Evolutionary conservation across 1,140 invertebrate species (phyloP).

Genomic region (Drosophila tsacasi): DNA sequence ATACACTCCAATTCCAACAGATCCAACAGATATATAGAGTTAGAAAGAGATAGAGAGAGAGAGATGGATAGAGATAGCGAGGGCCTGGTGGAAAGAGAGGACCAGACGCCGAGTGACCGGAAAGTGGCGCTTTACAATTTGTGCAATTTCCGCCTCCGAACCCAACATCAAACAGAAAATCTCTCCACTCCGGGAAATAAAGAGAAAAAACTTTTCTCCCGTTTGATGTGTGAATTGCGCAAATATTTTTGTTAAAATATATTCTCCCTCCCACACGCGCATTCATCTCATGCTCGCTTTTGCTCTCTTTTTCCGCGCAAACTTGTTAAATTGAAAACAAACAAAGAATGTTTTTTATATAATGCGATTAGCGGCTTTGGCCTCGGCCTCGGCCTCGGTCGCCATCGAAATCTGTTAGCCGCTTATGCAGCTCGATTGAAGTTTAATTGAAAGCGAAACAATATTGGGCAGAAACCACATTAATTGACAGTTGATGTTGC

Average conservation of each 20-base stretch:
- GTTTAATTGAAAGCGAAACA: conserved; percentile 54
- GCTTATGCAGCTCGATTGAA: conserved; percentile 34
- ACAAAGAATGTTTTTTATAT: conserved; percentile 53
- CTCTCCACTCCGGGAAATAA: conserved; percentile 17
- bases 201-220: conserved; percentile 42
- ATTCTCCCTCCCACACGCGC: conserved; percentile 2
- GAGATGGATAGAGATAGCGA: conserved; percentile 3
- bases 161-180: conserved; percentile 80
- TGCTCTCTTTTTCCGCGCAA: conserved; percentile 8
- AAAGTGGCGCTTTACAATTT: conserved; percentile 80
- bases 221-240: conserved; percentile 65
- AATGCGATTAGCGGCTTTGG: conserved; percentile 60
- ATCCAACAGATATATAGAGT: conserved; percentile 9
- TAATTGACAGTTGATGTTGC: conserved; percentile 57
- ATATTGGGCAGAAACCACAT: conserved; percentile 28
- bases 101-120: conserved; percentile 60
- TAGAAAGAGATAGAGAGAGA: conserved; percentile 4
- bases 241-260: conserved; percentile 70
- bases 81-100: not conserved
- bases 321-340: conserved; percentile 66
- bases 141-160: conserved; percentile 71
- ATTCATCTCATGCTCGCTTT: conserved; percentile 22
- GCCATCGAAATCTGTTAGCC: conserved; percentile 47
- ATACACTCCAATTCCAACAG: conserved; percentile 6
- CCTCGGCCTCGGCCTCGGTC: conserved; percentile 7